Base-by-base conservation (phyloP, 2,888 invertebrate genomes). In the Apodemia zela region DNA sequence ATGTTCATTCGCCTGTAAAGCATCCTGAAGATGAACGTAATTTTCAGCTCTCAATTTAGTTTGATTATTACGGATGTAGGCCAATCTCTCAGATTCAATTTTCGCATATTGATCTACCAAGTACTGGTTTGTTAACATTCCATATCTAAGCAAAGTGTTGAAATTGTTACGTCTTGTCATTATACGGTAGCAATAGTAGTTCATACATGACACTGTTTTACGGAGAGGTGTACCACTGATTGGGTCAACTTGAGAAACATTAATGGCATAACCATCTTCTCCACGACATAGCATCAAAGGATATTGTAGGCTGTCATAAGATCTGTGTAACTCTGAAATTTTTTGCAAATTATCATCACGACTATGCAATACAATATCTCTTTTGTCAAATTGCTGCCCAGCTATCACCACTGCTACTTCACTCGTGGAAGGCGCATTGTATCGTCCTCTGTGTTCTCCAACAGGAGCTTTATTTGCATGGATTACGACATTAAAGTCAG, bases 301-400 rank as follows among this genome's bases (percentile, higher is more conserved):
- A 69, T 73, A 73, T 64, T 73, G 70, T 66, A 73, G 60, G 54
- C 66, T 66, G 64, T 75, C 72, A 68, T 73, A 74, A 64, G 69
- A 71, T 65, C 71, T 66, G 63, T 73, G 71, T 66, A 69, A 63
- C 59, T 73, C 69, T 59, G 58, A 61, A 61, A 67, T 72, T 66
- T 66, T 66, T 67, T 72, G 67, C 58, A 72, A 68, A 66, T 66
- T 68, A 60, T 69, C 66, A 65, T 71, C 70, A 65, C 69, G 71
- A 65, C 69, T 70, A 45, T 65, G 69, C 59, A 72, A 66, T 5
- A 71, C 67, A 66, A 73, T 73, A 69, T 72, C 71, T 66, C 72
- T 67, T 63, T 67, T 69, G 61, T 70, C 71, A 67, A 71, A 72
- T 67, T 72, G 68, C 66, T 73, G 67, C 62, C 69, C 69, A 67